These are phyloP conservation scores for Drosophila nikananu DNA, from an alignment of 1,140 invertebrate genomes.

Conservation along the genomic window DNA sequence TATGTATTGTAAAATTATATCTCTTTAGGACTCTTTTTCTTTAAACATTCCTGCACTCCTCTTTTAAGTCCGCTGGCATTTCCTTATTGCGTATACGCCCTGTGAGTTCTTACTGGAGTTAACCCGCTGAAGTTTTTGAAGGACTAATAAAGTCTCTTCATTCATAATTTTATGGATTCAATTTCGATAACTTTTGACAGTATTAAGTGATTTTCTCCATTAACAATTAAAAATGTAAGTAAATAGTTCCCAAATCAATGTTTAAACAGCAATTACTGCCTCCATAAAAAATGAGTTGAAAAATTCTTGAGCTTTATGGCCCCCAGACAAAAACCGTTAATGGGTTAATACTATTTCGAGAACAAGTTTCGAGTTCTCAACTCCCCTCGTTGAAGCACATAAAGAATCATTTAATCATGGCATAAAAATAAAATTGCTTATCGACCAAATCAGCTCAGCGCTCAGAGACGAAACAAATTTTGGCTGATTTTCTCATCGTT, in stretches of 20 bases:
- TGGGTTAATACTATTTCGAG: conserved; percentile 42
- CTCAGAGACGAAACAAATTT: conserved; percentile 12
- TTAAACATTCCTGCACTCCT: conserved; percentile 23
- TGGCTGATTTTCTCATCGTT: conserved; percentile 72
- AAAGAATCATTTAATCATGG: conserved; percentile 69
- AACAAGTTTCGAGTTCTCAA: conserved; percentile 53
- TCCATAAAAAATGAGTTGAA: not conserved
- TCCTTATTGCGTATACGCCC: conserved; percentile 77
- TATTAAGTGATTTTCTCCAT: not conserved
- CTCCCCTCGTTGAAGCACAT: conserved; percentile 39
- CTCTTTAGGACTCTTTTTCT: conserved; percentile 7
- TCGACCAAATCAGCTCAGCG: conserved; percentile 55
- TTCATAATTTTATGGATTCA: no score
- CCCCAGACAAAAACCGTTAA: conserved; percentile 31
- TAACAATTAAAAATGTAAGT: no score
- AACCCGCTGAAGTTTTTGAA: conserved; percentile 3
- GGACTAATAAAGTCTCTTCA: not conserved
- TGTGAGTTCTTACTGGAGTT: conserved; percentile 22
- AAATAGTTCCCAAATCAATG: not conserved
- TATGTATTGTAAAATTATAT: conserved; percentile 42
- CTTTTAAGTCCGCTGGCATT: conserved; percentile 48
- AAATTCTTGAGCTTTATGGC: not conserved
- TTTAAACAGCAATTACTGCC: not conserved
- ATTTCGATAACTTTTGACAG: no score
- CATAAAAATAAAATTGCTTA: conserved; percentile 75